Conservation (phyloP, 2,113 vertebrate genomes). For the Chaetodon trifascialis region DNA sequence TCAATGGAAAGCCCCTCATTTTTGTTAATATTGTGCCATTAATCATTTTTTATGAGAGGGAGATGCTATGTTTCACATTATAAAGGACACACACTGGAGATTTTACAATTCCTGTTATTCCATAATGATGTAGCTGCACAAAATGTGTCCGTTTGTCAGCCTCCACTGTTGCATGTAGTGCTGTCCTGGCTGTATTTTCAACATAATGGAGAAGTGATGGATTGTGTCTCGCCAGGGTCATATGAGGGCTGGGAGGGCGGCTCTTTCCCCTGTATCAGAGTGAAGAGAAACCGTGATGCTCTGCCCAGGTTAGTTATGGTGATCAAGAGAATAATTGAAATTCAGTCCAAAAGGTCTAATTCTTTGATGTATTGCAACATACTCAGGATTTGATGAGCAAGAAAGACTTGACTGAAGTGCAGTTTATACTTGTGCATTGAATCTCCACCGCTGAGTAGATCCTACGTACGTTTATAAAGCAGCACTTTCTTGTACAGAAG, state of each 20-base stretch:
- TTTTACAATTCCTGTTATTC: background rate
- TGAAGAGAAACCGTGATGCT: constrained; percentile 86
- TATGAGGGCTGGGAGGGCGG: constrained; percentile 89
- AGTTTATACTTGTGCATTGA: no score
- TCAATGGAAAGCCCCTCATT: background rate
- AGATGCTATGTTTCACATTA: background rate
- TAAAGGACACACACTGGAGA: background rate
- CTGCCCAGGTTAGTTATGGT: constrained; percentile 84
- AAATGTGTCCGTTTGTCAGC: background rate
- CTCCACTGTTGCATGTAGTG: background rate
- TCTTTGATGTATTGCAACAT: no score
- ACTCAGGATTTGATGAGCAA: no score
- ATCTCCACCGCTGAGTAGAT: no score
- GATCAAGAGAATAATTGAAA: background rate
- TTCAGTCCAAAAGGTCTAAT: background rate
- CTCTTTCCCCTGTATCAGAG: constrained; percentile 88
- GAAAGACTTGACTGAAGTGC: no score
- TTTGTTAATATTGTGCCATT: background rate
- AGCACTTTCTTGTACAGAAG: background rate
- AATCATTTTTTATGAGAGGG: background rate
- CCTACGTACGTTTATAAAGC: background rate
- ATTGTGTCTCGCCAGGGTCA: constrained; percentile 79
- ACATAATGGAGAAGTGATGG: background rate
- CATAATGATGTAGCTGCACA: no score
- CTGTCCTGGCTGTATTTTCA: background rate